phyloP scores from a whole-genome alignment of 2,888 invertebrate genomes.

The Archips xylosteana region DNA sequence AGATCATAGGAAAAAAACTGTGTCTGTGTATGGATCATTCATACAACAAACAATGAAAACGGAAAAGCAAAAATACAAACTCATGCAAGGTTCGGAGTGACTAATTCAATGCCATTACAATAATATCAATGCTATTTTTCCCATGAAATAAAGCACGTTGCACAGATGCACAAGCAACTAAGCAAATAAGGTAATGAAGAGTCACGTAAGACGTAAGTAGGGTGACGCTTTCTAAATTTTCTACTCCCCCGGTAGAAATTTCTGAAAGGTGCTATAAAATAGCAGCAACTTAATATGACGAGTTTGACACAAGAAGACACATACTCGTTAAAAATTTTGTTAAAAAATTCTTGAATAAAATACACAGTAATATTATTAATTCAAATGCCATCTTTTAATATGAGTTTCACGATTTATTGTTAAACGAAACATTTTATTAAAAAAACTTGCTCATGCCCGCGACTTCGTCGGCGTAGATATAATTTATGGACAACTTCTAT shows the following conservation, averaged over 20 bases:
- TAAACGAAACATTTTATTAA: no score
- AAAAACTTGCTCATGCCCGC: no score
- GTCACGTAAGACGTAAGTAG: conserved; percentile 24
- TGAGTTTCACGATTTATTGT: neutral
- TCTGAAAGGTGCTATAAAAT: conserved; percentile 40
- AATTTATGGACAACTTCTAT: no score
- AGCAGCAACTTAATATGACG: conserved; percentile 22
- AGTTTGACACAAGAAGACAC: conserved; percentile 12
- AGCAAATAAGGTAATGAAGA: conserved; percentile 28
- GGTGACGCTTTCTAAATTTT: conserved; percentile 41
- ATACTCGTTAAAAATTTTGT: neutral
- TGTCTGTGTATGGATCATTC: no score
- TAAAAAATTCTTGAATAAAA: neutral
- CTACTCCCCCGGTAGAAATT: conserved; percentile 26
- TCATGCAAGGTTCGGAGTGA: neutral
- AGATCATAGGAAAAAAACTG: no score
- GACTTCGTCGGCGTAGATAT: no score
- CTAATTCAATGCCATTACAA: neutral
- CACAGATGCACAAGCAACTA: conserved; percentile 16
- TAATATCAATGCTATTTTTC: neutral
- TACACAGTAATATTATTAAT: neutral
- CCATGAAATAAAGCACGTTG: neutral
- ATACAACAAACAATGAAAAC: neutral
- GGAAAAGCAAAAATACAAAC: neutral
- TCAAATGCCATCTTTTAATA: no score